Conservation (phyloP, 2,888 invertebrate genomes). For the Platerodrilus igneus region DNA sequence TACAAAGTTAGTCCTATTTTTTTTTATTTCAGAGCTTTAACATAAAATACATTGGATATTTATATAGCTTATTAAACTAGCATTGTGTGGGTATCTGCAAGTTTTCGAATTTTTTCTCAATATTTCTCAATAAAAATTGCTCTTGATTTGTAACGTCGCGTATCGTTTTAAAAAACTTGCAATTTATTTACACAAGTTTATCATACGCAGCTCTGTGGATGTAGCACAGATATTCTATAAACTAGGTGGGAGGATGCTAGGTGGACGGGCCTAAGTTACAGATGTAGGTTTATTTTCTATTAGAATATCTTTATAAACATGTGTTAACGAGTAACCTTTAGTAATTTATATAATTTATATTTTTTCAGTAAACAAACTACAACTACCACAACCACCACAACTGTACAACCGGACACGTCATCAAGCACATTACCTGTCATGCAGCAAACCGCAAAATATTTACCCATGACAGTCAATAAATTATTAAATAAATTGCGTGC, state of each 20-base stretch:
- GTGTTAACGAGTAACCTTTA: neutral
- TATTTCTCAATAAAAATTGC: no score
- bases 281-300: neutral
- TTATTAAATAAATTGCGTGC: conserved; percentile 54
- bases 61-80: no score
- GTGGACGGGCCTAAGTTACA: conserved; percentile 36
- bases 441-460: conserved; percentile 20
- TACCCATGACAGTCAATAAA: conserved; percentile 54
- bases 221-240: conserved; percentile 23
- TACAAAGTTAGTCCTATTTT: no score
- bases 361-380: conserved; percentile 53
- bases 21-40: no score
- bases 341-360: no score
- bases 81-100: no score
- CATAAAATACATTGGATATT: no score
- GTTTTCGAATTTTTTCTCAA: no score
- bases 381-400: conserved; percentile 56
- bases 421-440: conserved; percentile 48
- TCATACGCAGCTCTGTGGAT: conserved; percentile 16
- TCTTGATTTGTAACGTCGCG: no score
- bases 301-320: neutral
- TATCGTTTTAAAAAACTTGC: no score
- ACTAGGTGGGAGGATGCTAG: conserved; percentile 41
- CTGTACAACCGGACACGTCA: conserved; percentile 54
- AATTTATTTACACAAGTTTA: no score